Evolutionary conservation across 2,888 invertebrate species (phyloP).

Genomic region (Leptura quadrifasciata): DNA sequence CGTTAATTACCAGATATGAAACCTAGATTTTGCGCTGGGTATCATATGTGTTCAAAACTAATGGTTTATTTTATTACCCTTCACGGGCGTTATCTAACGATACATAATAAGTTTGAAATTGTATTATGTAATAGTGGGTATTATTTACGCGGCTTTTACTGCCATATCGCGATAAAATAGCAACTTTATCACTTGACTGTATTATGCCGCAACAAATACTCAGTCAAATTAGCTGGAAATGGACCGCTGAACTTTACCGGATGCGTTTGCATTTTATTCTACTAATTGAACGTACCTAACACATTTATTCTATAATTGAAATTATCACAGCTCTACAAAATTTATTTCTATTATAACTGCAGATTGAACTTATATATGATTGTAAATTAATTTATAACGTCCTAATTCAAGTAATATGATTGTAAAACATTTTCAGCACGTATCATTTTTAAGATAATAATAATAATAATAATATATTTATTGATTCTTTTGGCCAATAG

Average conservation of each 20-base stretch:
- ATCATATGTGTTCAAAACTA: neutral
- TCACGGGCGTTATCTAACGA: neutral
- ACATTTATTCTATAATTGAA: too few species aligned
- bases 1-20: neutral
- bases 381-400: too few species aligned
- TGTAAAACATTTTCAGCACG: too few species aligned
- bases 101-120: constrained; percentile 12
- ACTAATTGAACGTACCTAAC: too few species aligned
- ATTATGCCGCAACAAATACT: neutral
- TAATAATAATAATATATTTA: too few species aligned
- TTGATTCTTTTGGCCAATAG: too few species aligned
- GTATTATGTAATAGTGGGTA: constrained; percentile 9
- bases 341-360: too few species aligned
- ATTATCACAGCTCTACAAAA: too few species aligned
- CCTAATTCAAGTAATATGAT: too few species aligned
- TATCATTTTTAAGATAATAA: too few species aligned
- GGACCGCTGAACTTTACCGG: neutral
- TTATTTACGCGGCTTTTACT: constrained; percentile 6
- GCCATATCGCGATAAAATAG: constrained; percentile 3
- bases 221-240: neutral
- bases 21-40: neutral
- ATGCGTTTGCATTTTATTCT: too few species aligned
- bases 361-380: too few species aligned
- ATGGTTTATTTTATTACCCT: neutral
- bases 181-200: neutral